Evolutionary conservation across 1,140 invertebrate species (phyloP).

Genomic region (Trachymyrmex cornetzi): DNA sequence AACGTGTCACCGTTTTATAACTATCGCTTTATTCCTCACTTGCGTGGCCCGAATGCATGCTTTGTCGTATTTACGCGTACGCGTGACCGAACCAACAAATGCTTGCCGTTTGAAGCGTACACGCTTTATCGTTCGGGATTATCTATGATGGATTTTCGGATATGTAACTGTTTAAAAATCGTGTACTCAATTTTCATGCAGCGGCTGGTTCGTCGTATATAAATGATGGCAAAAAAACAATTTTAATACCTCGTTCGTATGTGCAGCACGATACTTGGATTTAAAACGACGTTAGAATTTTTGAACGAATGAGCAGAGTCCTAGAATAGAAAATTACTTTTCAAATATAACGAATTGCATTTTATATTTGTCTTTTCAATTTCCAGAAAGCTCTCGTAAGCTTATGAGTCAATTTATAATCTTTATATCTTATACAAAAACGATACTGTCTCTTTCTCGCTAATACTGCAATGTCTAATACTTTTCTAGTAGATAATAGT

Average conservation of each 20-base stretch:
- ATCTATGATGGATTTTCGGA: conserved; percentile 29
- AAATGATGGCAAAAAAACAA: conserved; percentile 10
- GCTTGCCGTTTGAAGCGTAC: conserved; percentile 9
- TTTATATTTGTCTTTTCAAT: not conserved
- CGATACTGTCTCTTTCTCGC: not conserved
- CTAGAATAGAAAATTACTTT: not conserved
- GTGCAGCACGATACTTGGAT: not conserved
- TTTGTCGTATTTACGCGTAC: not conserved
- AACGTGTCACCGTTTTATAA: conserved; percentile 40
- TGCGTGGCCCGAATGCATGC: conserved; percentile 16
- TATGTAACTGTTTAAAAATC: conserved; percentile 24
- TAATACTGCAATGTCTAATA: not conserved
- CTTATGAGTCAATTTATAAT: conserved; percentile 1
- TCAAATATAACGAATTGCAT: not conserved
- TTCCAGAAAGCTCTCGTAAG: not conserved
- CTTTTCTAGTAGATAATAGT: not conserved
- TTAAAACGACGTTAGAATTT: conserved; percentile 17
- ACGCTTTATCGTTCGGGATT: conserved; percentile 40
- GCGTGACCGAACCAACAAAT: conserved; percentile 28
- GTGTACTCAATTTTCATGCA: not conserved
- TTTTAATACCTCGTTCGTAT: not conserved
- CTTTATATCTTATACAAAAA: conserved; percentile 33
- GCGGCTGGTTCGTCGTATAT: not conserved
- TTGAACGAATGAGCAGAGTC: not conserved
- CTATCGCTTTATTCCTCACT: conserved; percentile 41